phyloP scores from a whole-genome alignment of 2,797 vertebrate species.

The Fratercula arctica region DNA sequence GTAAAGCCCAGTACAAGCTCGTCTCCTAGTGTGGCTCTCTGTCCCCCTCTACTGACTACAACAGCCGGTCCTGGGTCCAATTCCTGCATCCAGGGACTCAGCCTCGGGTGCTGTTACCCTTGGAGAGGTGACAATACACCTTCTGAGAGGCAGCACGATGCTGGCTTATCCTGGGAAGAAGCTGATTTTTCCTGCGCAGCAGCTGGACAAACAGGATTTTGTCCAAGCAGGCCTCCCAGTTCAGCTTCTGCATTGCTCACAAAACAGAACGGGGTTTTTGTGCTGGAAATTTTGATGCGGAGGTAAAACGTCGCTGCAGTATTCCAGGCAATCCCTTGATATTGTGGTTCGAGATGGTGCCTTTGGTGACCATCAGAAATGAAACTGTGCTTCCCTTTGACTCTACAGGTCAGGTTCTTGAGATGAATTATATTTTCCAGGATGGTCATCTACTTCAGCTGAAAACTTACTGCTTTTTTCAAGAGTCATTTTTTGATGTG shows the following conservation, averaged over 20 bases:
- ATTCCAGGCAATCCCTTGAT: not conserved
- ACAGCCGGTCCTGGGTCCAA: not conserved
- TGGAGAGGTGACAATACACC: constrained; percentile 11
- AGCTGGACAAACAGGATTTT: constrained; percentile 34
- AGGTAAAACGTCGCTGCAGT: not conserved
- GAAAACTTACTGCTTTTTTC: not conserved
- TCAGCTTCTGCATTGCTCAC: not conserved
- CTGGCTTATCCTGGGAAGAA: not conserved
- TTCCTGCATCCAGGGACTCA: not conserved
- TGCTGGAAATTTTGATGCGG: not conserved
- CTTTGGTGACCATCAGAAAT: not conserved
- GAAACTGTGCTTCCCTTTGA: not conserved
- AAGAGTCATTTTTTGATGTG: not conserved
- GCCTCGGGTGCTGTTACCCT: not conserved
- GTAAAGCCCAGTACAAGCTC: not conserved
- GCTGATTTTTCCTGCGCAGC: constrained; percentile 3
- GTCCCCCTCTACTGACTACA: constrained; percentile 54
- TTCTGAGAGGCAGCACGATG: not conserved
- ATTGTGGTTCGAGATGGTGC: not conserved
- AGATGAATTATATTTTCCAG: not conserved
- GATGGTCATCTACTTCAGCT: not conserved
- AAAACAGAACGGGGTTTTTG: not conserved
- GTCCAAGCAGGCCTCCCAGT: not conserved
- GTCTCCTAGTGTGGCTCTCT: not conserved
- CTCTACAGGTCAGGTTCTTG: not conserved